A percentile compares a stretch with the other conserved stretches of the same genome.
Conservation (phyloP, 2,113 vertebrate genomes). For the Eonycteris spelaea region DNA sequence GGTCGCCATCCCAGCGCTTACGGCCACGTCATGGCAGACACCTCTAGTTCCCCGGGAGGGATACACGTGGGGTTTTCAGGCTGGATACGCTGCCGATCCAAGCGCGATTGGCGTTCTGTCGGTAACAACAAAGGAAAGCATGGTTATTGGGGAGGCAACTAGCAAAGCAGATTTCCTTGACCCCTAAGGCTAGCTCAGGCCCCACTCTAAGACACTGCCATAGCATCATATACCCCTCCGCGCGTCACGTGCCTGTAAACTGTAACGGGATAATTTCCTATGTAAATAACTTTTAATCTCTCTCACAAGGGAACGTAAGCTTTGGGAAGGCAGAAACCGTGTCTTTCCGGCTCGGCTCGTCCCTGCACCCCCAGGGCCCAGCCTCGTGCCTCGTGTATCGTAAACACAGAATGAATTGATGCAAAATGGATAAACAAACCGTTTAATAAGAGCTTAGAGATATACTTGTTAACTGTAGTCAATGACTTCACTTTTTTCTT, state of each 20-base stretch:
- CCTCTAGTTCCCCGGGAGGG: accelerated
- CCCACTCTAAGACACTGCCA: neutral
- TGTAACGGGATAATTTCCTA: neutral
- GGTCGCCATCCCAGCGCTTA: accelerated
- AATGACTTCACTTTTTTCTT: neutral
- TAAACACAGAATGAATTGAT: no score
- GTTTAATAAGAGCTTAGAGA: no score
- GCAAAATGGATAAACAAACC: neutral
- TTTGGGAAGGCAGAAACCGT: neutral
- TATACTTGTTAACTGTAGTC: no score
- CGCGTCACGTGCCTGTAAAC: no score
- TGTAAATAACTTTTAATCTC: no score
- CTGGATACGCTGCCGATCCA: neutral
- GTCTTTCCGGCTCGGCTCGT: neutral
- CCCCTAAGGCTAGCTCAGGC: neutral
- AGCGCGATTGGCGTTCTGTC: neutral
- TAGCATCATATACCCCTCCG: accelerated
- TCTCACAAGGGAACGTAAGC: neutral
- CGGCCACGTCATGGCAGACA: accelerated
- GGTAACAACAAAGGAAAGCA: neutral
- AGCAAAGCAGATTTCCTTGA: neutral
- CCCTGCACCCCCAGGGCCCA: neutral
- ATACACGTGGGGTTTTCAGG: neutral
- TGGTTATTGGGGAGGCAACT: neutral
- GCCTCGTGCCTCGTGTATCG: no score